These are phyloP conservation scores for Perithous albicinctus DNA, from an alignment of 2,888 invertebrate genomes.

Conservation along the genomic window DNA sequence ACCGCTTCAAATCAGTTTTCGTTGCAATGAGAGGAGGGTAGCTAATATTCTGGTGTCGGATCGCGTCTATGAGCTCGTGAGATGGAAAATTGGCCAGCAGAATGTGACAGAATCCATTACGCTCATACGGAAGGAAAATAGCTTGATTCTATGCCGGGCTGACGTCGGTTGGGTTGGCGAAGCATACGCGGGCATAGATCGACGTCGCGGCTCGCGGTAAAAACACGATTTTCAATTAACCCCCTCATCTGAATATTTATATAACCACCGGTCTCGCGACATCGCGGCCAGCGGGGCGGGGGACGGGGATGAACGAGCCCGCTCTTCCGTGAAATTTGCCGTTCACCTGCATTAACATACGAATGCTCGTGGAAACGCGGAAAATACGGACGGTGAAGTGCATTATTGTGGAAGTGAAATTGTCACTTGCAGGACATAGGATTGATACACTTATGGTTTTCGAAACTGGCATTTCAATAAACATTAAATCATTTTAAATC, in stretches of 20 bases:
- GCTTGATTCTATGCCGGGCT: constrained; percentile 16
- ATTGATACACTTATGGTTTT: not conserved
- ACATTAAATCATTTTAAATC: not conserved
- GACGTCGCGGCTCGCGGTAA: constrained; percentile 58
- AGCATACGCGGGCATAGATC: constrained; percentile 35
- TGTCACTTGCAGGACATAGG: constrained; percentile 4
- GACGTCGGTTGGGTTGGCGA: constrained; percentile 14
- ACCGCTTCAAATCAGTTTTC: constrained; percentile 40
- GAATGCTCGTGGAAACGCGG: constrained; percentile 44
- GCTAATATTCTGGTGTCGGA: constrained; percentile 35
- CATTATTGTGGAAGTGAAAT: constrained; percentile 31
- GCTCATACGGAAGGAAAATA: constrained; percentile 37
- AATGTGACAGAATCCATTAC: constrained; percentile 71
- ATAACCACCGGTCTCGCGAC: constrained; percentile 52
- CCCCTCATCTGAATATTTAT: constrained; percentile 71
- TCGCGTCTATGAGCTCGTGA: constrained; percentile 41
- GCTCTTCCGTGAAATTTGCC: constrained; percentile 62
- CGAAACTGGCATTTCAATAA: not conserved
- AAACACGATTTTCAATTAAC: constrained; percentile 75
- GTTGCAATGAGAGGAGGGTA: constrained; percentile 28
- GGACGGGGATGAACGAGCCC: constrained; percentile 21
- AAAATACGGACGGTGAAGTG: constrained; percentile 45
- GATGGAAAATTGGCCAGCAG: constrained; percentile 63
- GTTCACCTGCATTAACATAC: constrained; percentile 66
- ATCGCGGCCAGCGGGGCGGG: not conserved